Evolutionary conservation across 2,888 invertebrate species (phyloP), one percentile per base, ranked within the genome.

Genomic region (Melieria picta): DNA sequence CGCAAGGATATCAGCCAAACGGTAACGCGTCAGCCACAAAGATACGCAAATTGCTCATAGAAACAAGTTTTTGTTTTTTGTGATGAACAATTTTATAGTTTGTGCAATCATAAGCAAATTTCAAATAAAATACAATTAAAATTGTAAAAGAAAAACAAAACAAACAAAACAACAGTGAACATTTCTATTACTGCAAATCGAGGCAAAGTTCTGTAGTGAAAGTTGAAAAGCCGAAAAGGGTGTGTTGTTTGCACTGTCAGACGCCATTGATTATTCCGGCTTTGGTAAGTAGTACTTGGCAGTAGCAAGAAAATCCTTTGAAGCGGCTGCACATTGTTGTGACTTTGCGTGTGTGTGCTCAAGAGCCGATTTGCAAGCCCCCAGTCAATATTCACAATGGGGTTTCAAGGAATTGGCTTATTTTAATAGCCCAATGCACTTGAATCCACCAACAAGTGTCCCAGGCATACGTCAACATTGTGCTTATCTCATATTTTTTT

Each of bases 1-100:
- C 57, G 67, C n/a, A 52, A 72, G 72, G 72, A 71, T 66, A 72
- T 58, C 64, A 48, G 55, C 62, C 47, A 60, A 58, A 71, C 47
- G 48, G 47, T 71, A 62, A 65, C 70, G 64, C 52, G 62, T 9
- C 43, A 62, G 50, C 9, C 43, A 61, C 4, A 50, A 57, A 57
- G 30, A 56, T 56, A 56, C 30, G 30, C 7, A 57, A 13, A 57
- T 30, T 10, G 9, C 10, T 9, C 1, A 57, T 57, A 57, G 4
- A 3, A 57, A 57, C 1, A 30, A 13, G 5, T 16, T 13, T 13
- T 57, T 57, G 5, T 57, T 57, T 57, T 13, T 16, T 6, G 9
- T 16, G 9, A 6, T 57, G 30, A 13, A 13, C 6, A 13, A 13
- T 6, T 30, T 30, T 30, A 30, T 30, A 30, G 30, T 30, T 30